Evolutionary conservation across 2,113 vertebrate genomes (phyloP).

Genomic region (Gavialis gangeticus): DNA sequence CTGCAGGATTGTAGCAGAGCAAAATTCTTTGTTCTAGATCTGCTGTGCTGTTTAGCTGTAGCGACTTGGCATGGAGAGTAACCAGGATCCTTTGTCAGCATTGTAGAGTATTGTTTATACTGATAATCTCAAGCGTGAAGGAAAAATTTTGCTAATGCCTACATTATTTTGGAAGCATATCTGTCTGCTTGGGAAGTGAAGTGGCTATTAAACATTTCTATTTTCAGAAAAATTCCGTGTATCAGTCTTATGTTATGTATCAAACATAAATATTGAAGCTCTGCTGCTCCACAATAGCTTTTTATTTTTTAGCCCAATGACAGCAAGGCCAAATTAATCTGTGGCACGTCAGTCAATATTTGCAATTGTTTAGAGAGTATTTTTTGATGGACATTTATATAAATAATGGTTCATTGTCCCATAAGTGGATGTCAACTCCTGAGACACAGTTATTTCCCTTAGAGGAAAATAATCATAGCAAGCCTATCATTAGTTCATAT

Average conservation of each 20-base stretch:
- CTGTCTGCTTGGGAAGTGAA: slow-evolving; percentile 12
- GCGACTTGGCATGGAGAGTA: not conserved
- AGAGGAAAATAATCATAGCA: slow-evolving; percentile 38
- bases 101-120: not conserved
- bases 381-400: slow-evolving; percentile 61
- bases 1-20: not conserved
- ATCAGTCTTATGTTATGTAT: not conserved
- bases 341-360: slow-evolving; percentile 62
- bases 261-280: slow-evolving; percentile 2
- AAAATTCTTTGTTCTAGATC: not conserved
- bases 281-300: not conserved
- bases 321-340: slow-evolving; percentile 49
- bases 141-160: slow-evolving; percentile 25
- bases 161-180: not conserved
- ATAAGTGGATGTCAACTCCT: slow-evolving; percentile 69
- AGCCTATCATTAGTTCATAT: slow-evolving; percentile 37
- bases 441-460: slow-evolving; percentile 48
- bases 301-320: not conserved
- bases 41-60: not conserved
- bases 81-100: not conserved
- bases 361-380: slow-evolving; percentile 63
- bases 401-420: slow-evolving; percentile 66
- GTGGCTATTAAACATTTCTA: not conserved
- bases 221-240: not conserved
- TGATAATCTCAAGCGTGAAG: slow-evolving; percentile 8